phyloP scores from a whole-genome alignment of 2,113 vertebrate species.

The Odocoileus hemionus region DNA sequence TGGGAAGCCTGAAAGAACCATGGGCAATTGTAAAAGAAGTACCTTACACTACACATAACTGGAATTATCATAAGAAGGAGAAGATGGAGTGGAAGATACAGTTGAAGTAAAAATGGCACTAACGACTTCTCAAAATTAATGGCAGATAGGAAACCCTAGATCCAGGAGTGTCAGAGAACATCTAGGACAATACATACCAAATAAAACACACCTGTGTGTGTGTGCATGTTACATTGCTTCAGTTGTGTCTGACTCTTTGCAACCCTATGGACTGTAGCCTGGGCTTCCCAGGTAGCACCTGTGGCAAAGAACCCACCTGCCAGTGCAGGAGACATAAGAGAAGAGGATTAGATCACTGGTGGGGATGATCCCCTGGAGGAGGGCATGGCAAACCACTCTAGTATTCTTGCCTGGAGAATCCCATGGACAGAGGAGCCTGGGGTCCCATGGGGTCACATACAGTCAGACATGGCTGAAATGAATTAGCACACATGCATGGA shows the following conservation, averaged over 20 bases:
- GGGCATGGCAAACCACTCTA: not conserved
- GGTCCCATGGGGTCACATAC: not conserved
- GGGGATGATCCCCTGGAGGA: not conserved
- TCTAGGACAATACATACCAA: not conserved
- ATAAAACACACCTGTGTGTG: not conserved
- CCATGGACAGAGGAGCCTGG: not conserved
- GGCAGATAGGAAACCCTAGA: not conserved
- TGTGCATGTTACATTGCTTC: not conserved
- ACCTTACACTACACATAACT: not conserved
- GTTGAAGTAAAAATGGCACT: not conserved
- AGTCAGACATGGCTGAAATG: not conserved
- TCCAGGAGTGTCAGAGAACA: not conserved
- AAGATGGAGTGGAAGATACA: not conserved
- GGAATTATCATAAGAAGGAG: not conserved
- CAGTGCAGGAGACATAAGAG: not conserved
- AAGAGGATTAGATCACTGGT: rapidly evolving
- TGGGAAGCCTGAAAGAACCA: not conserved
- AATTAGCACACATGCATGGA: not conserved
- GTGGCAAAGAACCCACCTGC: not conserved
- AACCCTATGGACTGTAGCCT: not conserved
- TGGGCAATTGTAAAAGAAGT: not conserved
- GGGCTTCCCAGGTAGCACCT: not conserved
- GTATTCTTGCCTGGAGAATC: not conserved
- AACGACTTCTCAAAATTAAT: not conserved
- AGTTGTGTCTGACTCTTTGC: not conserved